Percentiles rank a stretch among this genome's conserved stretches.
These are phyloP conservation scores for Drosophila helvetica DNA, from an alignment of 2,888 invertebrate genomes.

Conservation along the genomic window DNA sequence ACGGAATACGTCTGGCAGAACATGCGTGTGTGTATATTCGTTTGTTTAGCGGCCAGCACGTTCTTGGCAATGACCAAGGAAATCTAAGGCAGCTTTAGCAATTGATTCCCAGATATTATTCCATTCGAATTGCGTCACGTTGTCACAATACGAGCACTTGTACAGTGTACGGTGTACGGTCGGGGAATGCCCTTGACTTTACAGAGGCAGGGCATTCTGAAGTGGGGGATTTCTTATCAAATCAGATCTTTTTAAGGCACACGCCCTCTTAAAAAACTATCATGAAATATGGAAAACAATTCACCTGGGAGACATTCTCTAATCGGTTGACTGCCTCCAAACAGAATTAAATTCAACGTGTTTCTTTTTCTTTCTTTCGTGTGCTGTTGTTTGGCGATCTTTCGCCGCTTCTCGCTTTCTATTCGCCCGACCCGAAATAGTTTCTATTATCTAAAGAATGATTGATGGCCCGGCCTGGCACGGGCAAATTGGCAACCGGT, in stretches of 20 bases:
- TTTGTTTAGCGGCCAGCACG: background rate
- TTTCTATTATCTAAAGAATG: conserved; percentile 23
- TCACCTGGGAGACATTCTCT: background rate
- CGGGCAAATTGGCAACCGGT: conserved; percentile 29
- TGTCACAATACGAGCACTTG: background rate
- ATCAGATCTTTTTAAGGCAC: conserved; percentile 6
- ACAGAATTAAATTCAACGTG: conserved; percentile 16
- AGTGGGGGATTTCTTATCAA: conserved; percentile 19
- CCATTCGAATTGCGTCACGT: conserved; percentile 18
- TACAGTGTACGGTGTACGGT: background rate
- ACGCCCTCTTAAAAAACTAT: conserved; percentile 12
- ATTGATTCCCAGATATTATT: conserved; percentile 5
- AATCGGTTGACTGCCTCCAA: conserved; percentile 7
- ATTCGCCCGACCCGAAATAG: conserved; percentile 26
- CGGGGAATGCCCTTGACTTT: conserved; percentile 14
- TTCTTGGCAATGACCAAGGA: conserved; percentile 30
- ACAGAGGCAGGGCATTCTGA: conserved; percentile 1
- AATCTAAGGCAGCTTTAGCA: conserved; percentile 10
- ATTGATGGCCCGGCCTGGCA: conserved; percentile 11
- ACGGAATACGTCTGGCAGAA: conserved; percentile 35
- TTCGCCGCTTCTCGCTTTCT: conserved; percentile 26
- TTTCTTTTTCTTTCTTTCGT: conserved; percentile 23
- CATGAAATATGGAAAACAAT: conserved; percentile 4
- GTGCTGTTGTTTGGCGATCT: background rate
- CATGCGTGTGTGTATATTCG: background rate